Evolutionary conservation across 2,888 invertebrate genomes (phyloP).

Genomic region (Drosophila dives): DNA sequence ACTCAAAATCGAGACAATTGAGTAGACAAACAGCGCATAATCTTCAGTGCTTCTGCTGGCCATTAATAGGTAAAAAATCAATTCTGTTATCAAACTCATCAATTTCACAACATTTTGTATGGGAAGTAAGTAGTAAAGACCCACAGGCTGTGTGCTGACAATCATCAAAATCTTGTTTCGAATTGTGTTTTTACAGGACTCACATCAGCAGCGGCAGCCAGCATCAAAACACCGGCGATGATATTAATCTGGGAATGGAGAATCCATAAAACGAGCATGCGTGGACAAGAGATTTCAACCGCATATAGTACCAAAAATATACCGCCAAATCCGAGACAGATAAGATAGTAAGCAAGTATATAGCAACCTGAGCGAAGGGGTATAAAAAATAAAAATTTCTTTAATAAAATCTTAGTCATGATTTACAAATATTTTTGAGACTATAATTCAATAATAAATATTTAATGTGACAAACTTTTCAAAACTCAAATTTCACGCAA

Average conservation of each 20-base stretch:
- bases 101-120: slow-evolving; percentile 52
- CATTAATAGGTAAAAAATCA: slow-evolving; percentile 41
- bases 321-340: slow-evolving; percentile 1
- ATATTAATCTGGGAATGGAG: slow-evolving; percentile 31
- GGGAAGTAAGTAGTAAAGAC: slow-evolving; percentile 31
- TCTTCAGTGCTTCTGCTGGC: fast-evolving
- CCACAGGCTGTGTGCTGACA: slow-evolving; percentile 17
- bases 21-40: neutral
- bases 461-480: neutral
- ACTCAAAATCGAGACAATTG: slow-evolving; percentile 35
- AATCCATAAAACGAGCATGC: slow-evolving; percentile 22
- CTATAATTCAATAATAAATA: no score
- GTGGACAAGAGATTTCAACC: neutral
- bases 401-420: slow-evolving; percentile 33
- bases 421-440: neutral
- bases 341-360: slow-evolving; percentile 12
- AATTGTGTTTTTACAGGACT: slow-evolving; percentile 5
- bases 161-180: neutral
- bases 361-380: slow-evolving; percentile 27
- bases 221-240: slow-evolving; percentile 30
- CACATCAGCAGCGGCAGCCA: slow-evolving; percentile 31
- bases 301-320: neutral
- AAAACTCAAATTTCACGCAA: neutral
- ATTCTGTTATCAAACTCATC: slow-evolving; percentile 42
- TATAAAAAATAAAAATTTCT: slow-evolving; percentile 33